Conservation (phyloP, 2,113 vertebrate genomes). For the Poecile atricapillus region DNA sequence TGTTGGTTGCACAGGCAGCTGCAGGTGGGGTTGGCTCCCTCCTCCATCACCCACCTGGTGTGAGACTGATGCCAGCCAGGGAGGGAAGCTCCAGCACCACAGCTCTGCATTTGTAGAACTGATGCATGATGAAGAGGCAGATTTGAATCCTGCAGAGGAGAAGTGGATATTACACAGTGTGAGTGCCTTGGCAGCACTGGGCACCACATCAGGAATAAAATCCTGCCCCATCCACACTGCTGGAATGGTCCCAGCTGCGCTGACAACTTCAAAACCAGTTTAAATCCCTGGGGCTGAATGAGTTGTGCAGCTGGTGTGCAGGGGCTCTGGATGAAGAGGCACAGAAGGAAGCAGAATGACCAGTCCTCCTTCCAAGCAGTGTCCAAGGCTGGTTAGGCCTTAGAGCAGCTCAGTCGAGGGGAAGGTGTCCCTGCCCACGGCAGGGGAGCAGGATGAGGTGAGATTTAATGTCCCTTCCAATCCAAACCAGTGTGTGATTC, state of each 20-base stretch:
- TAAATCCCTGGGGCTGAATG: not conserved
- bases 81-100: not conserved
- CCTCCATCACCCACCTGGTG: not conserved
- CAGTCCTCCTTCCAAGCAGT: not conserved
- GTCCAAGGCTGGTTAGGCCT: not conserved
- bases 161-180: fast-evolving
- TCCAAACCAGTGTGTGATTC: not conserved
- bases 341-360: fast-evolving
- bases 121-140: not conserved
- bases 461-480: not conserved
- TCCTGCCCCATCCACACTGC: not conserved
- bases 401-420: fast-evolving
- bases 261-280: too few species aligned
- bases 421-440: not conserved
- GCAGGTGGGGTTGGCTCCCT: fast-evolving
- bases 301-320: not conserved
- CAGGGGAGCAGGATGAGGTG: not conserved
- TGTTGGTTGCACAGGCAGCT: too few species aligned
- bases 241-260: not conserved
- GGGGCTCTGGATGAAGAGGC: not conserved
- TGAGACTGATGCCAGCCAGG: not conserved
- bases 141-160: not conserved
- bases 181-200: not conserved
- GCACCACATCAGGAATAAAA: not conserved
- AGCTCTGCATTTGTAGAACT: not conserved